These are phyloP conservation scores for Pituophis catenifer DNA, from an alignment of 2,113 vertebrate species.

Conservation along the genomic window DNA sequence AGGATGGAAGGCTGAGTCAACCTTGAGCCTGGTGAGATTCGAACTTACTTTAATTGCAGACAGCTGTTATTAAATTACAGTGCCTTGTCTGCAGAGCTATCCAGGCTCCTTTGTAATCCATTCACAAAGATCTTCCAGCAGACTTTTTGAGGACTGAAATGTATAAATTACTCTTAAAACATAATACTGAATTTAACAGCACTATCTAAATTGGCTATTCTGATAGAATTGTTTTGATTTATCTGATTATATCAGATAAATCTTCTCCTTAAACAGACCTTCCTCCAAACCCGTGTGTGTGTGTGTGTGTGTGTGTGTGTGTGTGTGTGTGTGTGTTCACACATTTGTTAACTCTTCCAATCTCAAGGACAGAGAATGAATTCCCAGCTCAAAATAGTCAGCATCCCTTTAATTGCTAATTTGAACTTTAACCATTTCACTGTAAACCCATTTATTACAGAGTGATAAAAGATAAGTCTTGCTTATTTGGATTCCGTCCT, in stretches of 20 bases:
- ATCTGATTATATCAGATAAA: background rate
- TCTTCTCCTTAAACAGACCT: background rate
- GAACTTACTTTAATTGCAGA: no score
- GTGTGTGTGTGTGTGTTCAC: background rate
- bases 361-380: background rate
- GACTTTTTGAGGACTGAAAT: no score
- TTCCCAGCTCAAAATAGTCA: background rate
- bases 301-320: no score
- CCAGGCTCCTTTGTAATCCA: no score
- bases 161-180: no score
- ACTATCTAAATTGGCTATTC: background rate
- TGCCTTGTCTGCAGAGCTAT: no score
- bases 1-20: no score
- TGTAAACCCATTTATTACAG: background rate
- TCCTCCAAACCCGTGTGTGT: background rate
- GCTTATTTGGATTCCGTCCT: background rate
- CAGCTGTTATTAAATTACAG: no score
- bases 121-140: no score
- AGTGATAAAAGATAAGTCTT: background rate
- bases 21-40: no score
- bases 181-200: background rate
- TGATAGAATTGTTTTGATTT: background rate
- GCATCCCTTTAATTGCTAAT: background rate
- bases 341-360: background rate
- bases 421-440: background rate